A percentile compares a stretch with the other conserved stretches of the same genome.
Evolutionary conservation across 2,888 invertebrate species (phyloP).

Genomic region (Cactoblastis cactorum): DNA sequence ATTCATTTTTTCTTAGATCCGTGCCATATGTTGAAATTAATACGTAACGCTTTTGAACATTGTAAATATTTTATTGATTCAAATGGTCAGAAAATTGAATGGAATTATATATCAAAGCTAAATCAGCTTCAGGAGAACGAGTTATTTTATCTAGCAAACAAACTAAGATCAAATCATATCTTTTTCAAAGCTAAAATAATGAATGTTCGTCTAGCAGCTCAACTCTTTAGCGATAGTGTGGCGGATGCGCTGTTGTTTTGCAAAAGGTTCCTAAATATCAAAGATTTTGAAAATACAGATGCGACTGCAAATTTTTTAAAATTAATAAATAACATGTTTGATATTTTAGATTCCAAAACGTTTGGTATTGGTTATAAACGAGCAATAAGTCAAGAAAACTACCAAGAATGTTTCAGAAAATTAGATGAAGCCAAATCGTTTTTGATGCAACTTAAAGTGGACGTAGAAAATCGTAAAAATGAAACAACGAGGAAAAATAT

Average conservation of each 20-base stretch:
- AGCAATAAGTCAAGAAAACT: conserved; percentile 8
- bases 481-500: background rate
- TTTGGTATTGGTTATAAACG: conserved; percentile 11
- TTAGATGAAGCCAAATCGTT: background rate
- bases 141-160: conserved; percentile 12
- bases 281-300: conserved; percentile 1
- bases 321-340: conserved; percentile 14
- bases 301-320: conserved; percentile 13
- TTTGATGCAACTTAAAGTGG: background rate
- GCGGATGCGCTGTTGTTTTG: conserved; percentile 17
- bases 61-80: conserved; percentile 10
- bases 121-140: conserved; percentile 18
- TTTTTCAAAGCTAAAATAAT: conserved; percentile 22
- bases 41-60: conserved; percentile 20
- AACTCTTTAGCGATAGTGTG: conserved; percentile 22
- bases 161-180: conserved; percentile 16
- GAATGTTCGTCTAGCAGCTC: conserved; percentile 24
- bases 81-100: conserved; percentile 12
- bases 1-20: conserved; percentile 21
- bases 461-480: background rate
- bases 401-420: background rate
- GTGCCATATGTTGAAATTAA: conserved; percentile 23
- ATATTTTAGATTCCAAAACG: conserved; percentile 15
- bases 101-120: conserved; percentile 12
- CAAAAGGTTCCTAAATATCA: conserved; percentile 2